Evolutionary conservation across 1,140 invertebrate genomes (phyloP).

Genomic region (Oncopeltus fasciatus): DNA sequence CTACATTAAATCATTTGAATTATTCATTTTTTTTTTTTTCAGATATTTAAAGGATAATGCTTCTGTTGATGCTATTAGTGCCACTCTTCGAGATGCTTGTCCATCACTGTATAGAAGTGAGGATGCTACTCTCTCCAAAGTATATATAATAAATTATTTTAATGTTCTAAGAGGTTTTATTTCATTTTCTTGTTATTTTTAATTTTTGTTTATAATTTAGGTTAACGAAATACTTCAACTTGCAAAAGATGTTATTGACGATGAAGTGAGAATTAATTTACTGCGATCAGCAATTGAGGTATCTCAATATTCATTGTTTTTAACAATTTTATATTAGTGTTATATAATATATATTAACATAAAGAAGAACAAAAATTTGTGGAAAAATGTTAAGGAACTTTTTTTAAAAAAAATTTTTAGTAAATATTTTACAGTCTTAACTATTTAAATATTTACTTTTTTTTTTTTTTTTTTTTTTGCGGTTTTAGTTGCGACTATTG

Average conservation of each 20-base stretch:
- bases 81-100: conserved; percentile 76
- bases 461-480: too few relatives aligned
- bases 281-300: conserved; percentile 16
- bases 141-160: conserved; percentile 28
- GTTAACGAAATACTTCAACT: conserved; percentile 21
- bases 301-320: too few relatives aligned
- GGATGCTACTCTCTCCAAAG: conserved; percentile 88
- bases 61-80: conserved; percentile 78
- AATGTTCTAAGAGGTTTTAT: neutral
- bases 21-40: conserved; percentile 12
- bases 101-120: conserved; percentile 87
- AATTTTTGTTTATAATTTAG: neutral
- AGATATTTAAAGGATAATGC: conserved; percentile 89
- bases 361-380: too few relatives aligned
- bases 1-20: too few relatives aligned
- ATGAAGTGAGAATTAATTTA: conserved; percentile 17
- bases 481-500: too few relatives aligned
- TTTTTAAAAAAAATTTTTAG: too few relatives aligned
- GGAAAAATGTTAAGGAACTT: too few relatives aligned
- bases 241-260: conserved; percentile 16
- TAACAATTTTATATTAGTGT: too few relatives aligned
- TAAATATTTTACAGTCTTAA: too few relatives aligned
- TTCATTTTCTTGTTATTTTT: neutral
- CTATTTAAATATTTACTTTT: too few relatives aligned
- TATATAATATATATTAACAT: too few relatives aligned